Percentiles rank a stretch among this genome's conserved stretches.
phyloP scores from a whole-genome alignment of 2,113 vertebrate species.

The Crocuta crocuta region DNA sequence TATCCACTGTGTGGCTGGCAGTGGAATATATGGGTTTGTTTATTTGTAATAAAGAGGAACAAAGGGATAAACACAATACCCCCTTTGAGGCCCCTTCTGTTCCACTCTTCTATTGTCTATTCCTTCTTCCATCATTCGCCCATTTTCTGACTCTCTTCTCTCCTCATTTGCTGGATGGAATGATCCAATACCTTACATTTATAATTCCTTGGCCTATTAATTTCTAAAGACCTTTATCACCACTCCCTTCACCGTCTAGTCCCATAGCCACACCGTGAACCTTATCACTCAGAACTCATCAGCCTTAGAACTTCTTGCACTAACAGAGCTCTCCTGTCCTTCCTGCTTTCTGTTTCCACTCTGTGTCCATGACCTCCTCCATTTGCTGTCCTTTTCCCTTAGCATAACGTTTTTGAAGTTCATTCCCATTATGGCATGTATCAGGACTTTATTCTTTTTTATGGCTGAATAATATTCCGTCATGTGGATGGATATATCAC shows the following conservation, averaged over 20 bases:
- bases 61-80: background rate
- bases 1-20: background rate
- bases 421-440: background rate
- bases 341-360: background rate
- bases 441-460: background rate
- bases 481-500: background rate
- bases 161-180: background rate
- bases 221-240: background rate
- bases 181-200: background rate
- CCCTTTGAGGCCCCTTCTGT: background rate
- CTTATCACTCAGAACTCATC: background rate
- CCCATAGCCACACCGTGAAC: background rate
- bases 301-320: background rate
- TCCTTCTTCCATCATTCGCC: background rate
- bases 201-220: background rate
- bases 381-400: background rate
- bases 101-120: background rate
- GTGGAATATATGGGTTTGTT: background rate
- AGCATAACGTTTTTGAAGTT: background rate
- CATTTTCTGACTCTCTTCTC: background rate
- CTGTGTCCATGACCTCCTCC: background rate
- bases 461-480: slow-evolving; percentile 47
- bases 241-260: background rate
- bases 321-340: background rate
- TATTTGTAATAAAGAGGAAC: background rate